phyloP scores from a whole-genome alignment of 2,888 invertebrate species.

The Spicauda simplicius region DNA sequence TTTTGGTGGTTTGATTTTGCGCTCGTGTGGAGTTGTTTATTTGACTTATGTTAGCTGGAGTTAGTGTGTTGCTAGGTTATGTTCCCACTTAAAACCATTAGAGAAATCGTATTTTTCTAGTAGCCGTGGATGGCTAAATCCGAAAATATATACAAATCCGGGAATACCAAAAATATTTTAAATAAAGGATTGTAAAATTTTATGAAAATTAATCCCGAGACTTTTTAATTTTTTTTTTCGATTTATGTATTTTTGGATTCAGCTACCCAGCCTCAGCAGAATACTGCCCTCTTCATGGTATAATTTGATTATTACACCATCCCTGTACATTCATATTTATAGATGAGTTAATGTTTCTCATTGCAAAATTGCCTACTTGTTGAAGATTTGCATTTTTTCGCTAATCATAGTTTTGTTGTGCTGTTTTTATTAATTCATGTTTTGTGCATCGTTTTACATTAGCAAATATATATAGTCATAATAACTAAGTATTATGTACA shows the following conservation, averaged over 20 bases:
- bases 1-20: conserved; percentile 44
- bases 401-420: conserved; percentile 18
- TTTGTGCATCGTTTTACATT: conserved; percentile 17
- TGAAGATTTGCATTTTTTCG: background rate
- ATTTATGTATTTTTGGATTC: too few species aligned
- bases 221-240: too few species aligned
- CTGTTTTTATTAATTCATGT: conserved; percentile 23
- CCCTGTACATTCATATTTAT: conserved; percentile 3
- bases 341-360: conserved; percentile 1
- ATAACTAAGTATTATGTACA: background rate
- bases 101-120: background rate
- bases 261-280: too few species aligned
- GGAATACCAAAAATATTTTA: too few species aligned
- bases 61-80: conserved; percentile 1
- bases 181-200: too few species aligned
- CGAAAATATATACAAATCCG: too few species aligned
- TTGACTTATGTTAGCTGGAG: conserved; percentile 9
- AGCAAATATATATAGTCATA: background rate
- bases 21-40: conserved; percentile 28
- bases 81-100: conserved; percentile 2
- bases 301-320: background rate
- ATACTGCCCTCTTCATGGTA: background rate
- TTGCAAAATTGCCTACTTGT: background rate
- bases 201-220: too few species aligned
- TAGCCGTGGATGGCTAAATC: too few species aligned